Base-by-base conservation (phyloP, 2,888 invertebrate species). In the Idaea aversata region DNA sequence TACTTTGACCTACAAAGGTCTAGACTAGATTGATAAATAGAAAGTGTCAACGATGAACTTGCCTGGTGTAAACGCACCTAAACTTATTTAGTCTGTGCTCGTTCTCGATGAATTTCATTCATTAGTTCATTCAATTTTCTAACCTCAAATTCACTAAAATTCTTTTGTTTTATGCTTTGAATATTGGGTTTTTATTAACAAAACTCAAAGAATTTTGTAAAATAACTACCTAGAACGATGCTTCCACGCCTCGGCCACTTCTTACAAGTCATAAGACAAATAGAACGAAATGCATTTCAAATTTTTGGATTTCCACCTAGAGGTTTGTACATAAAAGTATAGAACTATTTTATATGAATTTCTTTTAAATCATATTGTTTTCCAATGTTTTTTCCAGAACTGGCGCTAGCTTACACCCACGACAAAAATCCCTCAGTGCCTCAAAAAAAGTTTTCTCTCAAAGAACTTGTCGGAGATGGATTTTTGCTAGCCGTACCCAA, bases 401-500 rank as follows among this genome's bases (percentile, higher is more conserved):
- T 92, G 34, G 89, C 90, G 7, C 68, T 91, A 59, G 85, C 84
- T 3, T 87, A 84, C 70, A 75, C 83, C n/a, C 76, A 84, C 65
- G 83, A 87, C 64, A 78, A 76, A 15, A 78, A 75, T 67, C 34
- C 73, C n/a, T 25, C 70, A 5, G 34, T 67, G 47, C 64, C 76
- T 58, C 65, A 75, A 16, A 85, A 81, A 67, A 83, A 84, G 63
- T 93, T 94, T 74, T 93, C 94, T 2, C 72, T 97, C 6, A 94
- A 95, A 76, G 94, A 96, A 72, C 83, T 97, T 15, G 85, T 96
- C 62, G 95, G 95, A 0, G 95, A 97, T 87, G 96, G 96, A 3
- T 94, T 97, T 71, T 84, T 98, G 25, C 96, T 96, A 94, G 98
- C 96, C 62, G 97, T 96, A 2, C 98, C 98, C 0, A 97, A 96